Evolutionary conservation across 2,113 vertebrate species (phyloP), one percentile per base, ranked within the genome.

Genomic region (Sinocyclocheilus grahami): DNA sequence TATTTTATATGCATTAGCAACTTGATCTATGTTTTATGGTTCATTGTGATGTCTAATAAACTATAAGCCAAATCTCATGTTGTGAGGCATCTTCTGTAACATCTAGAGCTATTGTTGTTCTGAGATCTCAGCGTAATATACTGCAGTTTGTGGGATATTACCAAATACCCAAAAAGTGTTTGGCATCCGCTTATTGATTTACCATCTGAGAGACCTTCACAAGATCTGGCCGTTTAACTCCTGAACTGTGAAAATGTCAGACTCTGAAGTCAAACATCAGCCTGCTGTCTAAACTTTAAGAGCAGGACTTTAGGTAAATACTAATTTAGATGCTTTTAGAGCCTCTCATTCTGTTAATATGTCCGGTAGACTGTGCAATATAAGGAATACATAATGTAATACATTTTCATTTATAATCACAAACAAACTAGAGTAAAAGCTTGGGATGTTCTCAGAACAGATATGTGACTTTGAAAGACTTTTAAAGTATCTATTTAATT

Each of bases 41-140:
- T 94, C 92, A 93, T 90, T 91, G 94, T 95, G 92, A 93, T 94
- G 93, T 94, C 92, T 88, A 95, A 95, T 95, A 95, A 95, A 95
- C 87, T 91, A 88, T 92, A 87, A 92, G 90, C 84, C 77, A 84
- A 90, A 92, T 30, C 51, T 83, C 24, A 58, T 63, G 42, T 30
- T 27, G 58, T 37, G 51, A 42, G 16, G 65, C 37, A 53, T 58
- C 33, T 85, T 42, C 37, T 80, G 0, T 27, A 67, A 48, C 39
- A 69, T 82, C n/a, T 80, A 42, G 2, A 9, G 22, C 78, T n/a
- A 5, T 18, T 65, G 14, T 24, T 46, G 22, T 10, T 80, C 22
- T 81, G 16, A 5, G 5, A 81, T 46, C 14, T 14, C 39, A 46
- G 39, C 0, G 37, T 22, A 51, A 67, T 82, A 30, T 53, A 37